Evolutionary conservation across 2,888 invertebrate genomes (phyloP).

Genomic region (Pyralis farinalis): DNA sequence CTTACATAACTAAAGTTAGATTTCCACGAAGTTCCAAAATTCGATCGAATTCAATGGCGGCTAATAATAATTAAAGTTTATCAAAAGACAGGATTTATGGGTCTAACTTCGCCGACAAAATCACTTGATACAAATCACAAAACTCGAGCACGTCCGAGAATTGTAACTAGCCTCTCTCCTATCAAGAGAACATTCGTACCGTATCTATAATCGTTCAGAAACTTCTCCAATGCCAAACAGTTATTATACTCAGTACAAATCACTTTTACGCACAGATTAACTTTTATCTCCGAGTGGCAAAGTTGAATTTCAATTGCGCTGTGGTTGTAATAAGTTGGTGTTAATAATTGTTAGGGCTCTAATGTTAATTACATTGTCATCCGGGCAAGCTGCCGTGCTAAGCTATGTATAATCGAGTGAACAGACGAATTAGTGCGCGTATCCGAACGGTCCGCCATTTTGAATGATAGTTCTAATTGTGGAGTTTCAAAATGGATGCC

Average conservation of each 20-base stretch:
- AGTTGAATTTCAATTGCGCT: slow-evolving; percentile 41
- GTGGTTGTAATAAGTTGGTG: slow-evolving; percentile 12
- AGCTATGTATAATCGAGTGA: slow-evolving; percentile 45
- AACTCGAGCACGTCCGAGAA: background rate
- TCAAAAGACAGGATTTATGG: background rate
- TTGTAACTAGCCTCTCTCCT: background rate
- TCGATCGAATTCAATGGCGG: background rate
- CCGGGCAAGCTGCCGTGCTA: slow-evolving; percentile 36
- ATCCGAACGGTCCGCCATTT: slow-evolving; percentile 9
- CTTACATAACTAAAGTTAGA: no score
- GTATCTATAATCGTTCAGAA: slow-evolving; percentile 54
- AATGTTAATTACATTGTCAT: slow-evolving; percentile 60
- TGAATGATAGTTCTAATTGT: background rate
- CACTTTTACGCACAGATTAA: slow-evolving; percentile 35
- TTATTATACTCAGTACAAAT: slow-evolving; percentile 32
- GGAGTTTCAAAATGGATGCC: background rate
- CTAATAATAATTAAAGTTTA: background rate
- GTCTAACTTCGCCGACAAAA: background rate
- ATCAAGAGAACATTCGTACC: slow-evolving; percentile 32
- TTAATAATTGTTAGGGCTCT: slow-evolving; percentile 19
- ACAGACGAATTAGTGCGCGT: slow-evolving; percentile 2
- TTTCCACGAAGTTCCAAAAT: background rate
- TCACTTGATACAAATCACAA: background rate
- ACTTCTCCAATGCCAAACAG: slow-evolving; percentile 35
- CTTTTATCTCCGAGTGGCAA: slow-evolving; percentile 32